Conservation (phyloP, 2,888 invertebrate genomes). For the Trachelus troglodyta region DNA sequence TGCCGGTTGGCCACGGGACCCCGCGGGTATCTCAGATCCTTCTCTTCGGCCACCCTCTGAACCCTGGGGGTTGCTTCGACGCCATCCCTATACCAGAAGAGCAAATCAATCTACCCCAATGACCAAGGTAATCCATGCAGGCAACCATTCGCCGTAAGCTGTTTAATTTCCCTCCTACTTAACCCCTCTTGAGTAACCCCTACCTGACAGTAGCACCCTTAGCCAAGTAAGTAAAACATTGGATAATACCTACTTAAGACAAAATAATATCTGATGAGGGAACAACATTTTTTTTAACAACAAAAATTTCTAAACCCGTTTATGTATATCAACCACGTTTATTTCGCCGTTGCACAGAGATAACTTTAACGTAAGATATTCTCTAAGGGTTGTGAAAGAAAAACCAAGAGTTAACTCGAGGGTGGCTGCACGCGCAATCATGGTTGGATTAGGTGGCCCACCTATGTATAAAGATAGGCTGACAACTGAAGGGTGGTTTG, state of each 20-base stretch:
- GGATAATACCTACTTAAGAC: not conserved
- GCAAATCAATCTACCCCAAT: constrained; percentile 44
- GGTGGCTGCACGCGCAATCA: constrained; percentile 53
- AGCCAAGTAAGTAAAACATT: not conserved
- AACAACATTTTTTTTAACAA: not conserved
- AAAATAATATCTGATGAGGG: not conserved
- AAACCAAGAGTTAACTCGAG: constrained; percentile 14
- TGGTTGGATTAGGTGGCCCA: constrained; percentile 53
- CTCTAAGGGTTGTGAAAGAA: not conserved
- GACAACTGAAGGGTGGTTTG: constrained; percentile 32
- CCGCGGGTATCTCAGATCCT: constrained; percentile 13
- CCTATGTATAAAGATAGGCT: constrained; percentile 50
- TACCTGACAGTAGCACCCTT: not conserved
- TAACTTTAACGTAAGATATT: not conserved
- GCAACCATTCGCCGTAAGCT: not conserved
- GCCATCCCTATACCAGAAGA: constrained; percentile 5
- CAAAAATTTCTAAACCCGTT: not conserved
- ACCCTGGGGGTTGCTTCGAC: not conserved
- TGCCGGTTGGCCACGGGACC: constrained; percentile 5
- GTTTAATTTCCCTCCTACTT: not conserved
- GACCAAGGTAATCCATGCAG: constrained; percentile 49
- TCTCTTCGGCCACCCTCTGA: constrained; percentile 6
- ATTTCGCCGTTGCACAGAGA: not conserved
- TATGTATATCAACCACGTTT: not conserved
- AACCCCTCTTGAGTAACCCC: not conserved